Conservation (phyloP, 30 jellyfish, hydroid and myxozoan species). For the Hydra vulgaris region DNA sequence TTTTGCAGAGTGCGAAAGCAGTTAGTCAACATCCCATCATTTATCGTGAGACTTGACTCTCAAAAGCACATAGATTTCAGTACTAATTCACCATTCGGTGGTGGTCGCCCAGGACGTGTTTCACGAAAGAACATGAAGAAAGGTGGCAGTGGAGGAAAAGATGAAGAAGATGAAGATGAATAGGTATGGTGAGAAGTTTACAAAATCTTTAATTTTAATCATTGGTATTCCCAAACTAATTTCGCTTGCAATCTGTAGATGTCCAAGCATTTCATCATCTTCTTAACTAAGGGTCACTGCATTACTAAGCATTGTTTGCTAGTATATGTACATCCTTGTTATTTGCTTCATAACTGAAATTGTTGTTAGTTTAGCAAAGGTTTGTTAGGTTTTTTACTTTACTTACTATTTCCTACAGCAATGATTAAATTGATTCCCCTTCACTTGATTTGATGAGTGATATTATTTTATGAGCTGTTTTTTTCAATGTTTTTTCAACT, state of each 20-base stretch:
- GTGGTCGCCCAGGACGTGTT: conserved; percentile 98
- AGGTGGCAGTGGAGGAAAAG: conserved; percentile 87
- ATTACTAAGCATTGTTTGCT: background rate
- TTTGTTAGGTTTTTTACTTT: background rate
- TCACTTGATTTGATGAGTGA: background rate
- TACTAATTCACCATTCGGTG: conserved; percentile 85
- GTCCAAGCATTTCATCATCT: background rate
- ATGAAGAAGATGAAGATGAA: conserved; percentile 76
- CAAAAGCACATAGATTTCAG: conserved; percentile 93
- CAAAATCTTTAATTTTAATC: no score
- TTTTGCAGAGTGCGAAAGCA: conserved; percentile 80
- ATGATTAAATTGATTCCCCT: background rate
- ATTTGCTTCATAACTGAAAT: background rate
- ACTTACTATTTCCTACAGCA: no score
- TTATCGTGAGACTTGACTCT: conserved; percentile 84
- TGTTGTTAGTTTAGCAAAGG: background rate
- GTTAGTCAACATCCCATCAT: conserved; percentile 91
- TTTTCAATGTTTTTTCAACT: background rate
- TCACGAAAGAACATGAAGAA: conserved; percentile 73
- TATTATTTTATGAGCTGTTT: background rate
- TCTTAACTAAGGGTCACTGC: background rate
- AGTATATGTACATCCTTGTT: background rate
- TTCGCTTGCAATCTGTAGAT: background rate
- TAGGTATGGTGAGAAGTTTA: background rate
- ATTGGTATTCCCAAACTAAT: background rate